A percentile compares a stretch with the other conserved stretches of the same genome.
Evolutionary conservation across 2,888 invertebrate genomes (phyloP).

Genomic region (Myopa testacea): DNA sequence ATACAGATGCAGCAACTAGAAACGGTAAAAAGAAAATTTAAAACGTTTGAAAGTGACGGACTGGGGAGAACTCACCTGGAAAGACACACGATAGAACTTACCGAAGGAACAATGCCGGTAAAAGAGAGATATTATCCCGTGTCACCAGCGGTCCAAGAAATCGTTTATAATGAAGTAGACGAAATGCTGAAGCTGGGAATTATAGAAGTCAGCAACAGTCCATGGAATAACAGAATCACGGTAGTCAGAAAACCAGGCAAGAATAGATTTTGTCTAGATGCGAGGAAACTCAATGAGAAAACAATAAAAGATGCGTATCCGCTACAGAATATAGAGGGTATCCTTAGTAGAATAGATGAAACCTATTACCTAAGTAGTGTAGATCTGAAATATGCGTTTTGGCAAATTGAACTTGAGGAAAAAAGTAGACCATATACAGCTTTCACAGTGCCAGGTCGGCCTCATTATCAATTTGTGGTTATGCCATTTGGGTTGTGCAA

Average conservation of each 20-base stretch:
- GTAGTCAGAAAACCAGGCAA: not conserved
- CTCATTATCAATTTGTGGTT: not conserved
- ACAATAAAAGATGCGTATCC: not conserved
- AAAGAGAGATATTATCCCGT: constrained; percentile 1
- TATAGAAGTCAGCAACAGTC: not conserved
- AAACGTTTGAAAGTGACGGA: no score
- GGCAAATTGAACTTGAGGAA: no score
- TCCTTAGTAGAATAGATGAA: no score
- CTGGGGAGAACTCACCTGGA: no score
- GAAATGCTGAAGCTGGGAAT: not conserved
- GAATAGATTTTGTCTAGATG: not conserved
- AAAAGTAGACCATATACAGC: no score
- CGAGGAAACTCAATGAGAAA: not conserved
- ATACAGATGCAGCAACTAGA: not conserved
- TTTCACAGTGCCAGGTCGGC: no score
- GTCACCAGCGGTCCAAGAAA: not conserved
- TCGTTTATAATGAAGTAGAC: not conserved
- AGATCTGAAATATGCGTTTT: no score
- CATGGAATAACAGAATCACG: not conserved
- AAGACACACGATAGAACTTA: no score
- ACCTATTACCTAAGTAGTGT: no score
- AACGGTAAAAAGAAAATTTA: no score
- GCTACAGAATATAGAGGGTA: no score
- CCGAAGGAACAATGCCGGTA: not conserved
- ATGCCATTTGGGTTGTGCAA: constrained; percentile 30